Evolutionary conservation across 2,888 invertebrate species (phyloP).

Genomic region (Lycaena phlaeas): DNA sequence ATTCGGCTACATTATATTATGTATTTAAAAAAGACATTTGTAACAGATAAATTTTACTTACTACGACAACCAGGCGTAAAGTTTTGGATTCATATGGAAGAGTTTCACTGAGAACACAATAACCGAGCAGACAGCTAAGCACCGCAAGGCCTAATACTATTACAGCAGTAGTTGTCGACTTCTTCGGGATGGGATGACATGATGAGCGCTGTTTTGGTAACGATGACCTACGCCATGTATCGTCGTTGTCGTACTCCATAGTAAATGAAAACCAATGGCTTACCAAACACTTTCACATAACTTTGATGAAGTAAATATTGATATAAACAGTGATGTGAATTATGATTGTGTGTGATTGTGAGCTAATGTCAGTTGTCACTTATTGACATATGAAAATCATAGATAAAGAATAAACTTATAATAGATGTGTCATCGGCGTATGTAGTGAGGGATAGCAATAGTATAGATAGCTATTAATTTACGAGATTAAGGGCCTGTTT

Average conservation of each 20-base stretch:
- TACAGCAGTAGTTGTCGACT: slow-evolving; percentile 51
- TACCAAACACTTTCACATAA: background rate
- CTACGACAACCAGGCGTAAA: slow-evolving; percentile 51
- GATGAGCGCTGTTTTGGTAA: slow-evolving; percentile 33
- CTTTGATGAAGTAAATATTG: background rate
- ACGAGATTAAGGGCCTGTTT: too few relatives aligned
- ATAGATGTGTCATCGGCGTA: too few relatives aligned
- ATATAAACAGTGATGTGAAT: too few relatives aligned
- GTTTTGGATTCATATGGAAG: slow-evolving; percentile 62
- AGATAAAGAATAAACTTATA: too few relatives aligned
- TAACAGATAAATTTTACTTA: too few relatives aligned
- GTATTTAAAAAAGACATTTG: too few relatives aligned
- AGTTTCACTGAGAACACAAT: slow-evolving; percentile 60
- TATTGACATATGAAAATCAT: too few relatives aligned
- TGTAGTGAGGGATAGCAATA: too few relatives aligned
- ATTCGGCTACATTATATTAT: too few relatives aligned
- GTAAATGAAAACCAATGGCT: slow-evolving; percentile 3
- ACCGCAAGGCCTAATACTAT: slow-evolving; percentile 58
- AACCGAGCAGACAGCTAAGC: slow-evolving; percentile 60
- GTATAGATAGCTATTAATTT: too few relatives aligned
- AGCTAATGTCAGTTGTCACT: too few relatives aligned
- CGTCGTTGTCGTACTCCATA: slow-evolving; percentile 60
- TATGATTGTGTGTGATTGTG: too few relatives aligned
- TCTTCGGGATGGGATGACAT: slow-evolving; percentile 47
- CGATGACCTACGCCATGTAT: slow-evolving; percentile 52